These are phyloP conservation scores for Grallaria varia DNA, from an alignment of 2,113 vertebrate genomes.

Conservation along the genomic window DNA sequence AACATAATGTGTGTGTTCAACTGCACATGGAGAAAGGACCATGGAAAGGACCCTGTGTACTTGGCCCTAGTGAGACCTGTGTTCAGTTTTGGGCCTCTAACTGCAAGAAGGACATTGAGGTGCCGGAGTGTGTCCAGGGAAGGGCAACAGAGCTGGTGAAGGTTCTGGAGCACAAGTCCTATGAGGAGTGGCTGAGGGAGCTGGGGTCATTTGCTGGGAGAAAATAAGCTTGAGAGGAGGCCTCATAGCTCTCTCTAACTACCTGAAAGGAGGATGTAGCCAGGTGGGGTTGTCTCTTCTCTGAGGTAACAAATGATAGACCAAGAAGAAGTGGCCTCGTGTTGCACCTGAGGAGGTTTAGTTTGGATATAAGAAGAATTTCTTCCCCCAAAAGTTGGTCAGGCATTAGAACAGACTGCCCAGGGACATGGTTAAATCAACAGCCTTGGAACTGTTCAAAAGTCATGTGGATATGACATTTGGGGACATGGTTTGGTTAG, in stretches of 20 bases:
- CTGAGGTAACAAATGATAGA: background rate
- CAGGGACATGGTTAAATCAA: background rate
- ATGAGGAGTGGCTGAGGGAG: background rate
- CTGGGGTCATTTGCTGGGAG: background rate
- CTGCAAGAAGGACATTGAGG: background rate
- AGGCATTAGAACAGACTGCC: background rate
- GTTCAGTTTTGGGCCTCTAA: background rate
- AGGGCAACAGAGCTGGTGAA: background rate
- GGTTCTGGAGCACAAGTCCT: background rate
- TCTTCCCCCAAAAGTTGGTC: background rate
- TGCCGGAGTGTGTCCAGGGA: background rate
- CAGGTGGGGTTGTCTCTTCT: background rate
- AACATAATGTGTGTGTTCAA: background rate
- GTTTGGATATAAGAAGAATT: background rate
- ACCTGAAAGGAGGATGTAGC: background rate
- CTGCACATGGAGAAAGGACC: background rate
- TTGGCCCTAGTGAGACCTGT: background rate
- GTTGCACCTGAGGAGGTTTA: background rate
- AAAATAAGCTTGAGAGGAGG: background rate
- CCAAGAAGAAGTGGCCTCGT: background rate
- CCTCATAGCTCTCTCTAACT: background rate
- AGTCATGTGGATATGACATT: rapidly evolving
- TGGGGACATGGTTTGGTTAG: background rate
- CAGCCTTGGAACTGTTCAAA: background rate
- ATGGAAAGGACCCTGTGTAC: background rate